These are phyloP conservation scores for Agonopterix subpropinquella DNA, from an alignment of 2,888 invertebrate genomes.

Conservation along the genomic window DNA sequence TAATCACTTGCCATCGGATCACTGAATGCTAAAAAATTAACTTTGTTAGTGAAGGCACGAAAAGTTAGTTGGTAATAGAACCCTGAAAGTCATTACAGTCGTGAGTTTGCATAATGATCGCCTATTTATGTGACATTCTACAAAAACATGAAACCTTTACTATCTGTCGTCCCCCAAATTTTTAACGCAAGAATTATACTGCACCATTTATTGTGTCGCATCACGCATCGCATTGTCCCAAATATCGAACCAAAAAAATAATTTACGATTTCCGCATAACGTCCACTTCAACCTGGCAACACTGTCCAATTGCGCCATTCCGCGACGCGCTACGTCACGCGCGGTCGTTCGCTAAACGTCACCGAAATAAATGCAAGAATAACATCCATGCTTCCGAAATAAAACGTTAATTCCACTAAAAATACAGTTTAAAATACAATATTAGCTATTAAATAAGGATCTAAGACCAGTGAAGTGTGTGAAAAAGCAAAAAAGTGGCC, in stretches of 20 bases:
- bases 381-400: not conserved
- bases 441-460: not conserved
- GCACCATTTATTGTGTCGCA: too few species aligned
- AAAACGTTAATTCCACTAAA: not conserved
- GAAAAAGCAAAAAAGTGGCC: not conserved
- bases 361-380: slow-evolving; percentile 37
- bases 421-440: not conserved
- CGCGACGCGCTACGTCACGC: slow-evolving; percentile 34
- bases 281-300: slow-evolving; percentile 28
- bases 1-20: too few species aligned
- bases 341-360: slow-evolving; percentile 18
- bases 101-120: too few species aligned
- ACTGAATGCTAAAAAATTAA: too few species aligned
- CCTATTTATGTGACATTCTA: too few species aligned
- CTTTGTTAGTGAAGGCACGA: too few species aligned
- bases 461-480: not conserved
- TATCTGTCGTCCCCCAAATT: too few species aligned
- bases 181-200: too few species aligned
- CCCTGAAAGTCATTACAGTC: too few species aligned
- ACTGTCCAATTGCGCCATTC: slow-evolving; percentile 52
- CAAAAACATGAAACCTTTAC: too few species aligned
- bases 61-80: too few species aligned
- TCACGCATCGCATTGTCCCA: too few species aligned
- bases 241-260: not conserved
- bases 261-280: not conserved